phyloP scores from a whole-genome alignment of 2,888 invertebrate genomes.

The Leptopilina drosophilae region DNA sequence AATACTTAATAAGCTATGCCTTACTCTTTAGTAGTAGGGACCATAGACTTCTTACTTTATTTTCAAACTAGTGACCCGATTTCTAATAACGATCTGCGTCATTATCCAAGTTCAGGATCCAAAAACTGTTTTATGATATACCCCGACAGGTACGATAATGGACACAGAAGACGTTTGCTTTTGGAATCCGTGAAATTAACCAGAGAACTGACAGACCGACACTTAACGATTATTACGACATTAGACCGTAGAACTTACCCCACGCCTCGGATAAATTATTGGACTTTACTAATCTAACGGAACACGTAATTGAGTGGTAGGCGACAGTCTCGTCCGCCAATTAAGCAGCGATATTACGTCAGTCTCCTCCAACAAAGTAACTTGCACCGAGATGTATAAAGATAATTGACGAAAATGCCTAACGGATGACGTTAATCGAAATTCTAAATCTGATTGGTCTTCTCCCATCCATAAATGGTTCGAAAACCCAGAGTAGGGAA shows the following conservation, averaged over 20 bases:
- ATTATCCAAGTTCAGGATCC: not conserved
- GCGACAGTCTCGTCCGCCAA: slow-evolving; percentile 21
- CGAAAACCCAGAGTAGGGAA: too few species aligned
- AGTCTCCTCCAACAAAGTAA: slow-evolving; percentile 46
- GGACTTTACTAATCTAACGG: not conserved
- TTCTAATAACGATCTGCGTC: not conserved
- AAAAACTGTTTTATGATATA: not conserved
- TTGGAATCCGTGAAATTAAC: not conserved
- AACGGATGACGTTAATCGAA: not conserved
- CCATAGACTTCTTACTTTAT: not conserved
- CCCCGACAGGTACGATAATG: not conserved
- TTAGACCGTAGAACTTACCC: not conserved
- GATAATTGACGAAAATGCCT: slow-evolving; percentile 9
- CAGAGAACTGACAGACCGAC: not conserved
- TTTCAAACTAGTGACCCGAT: not conserved
- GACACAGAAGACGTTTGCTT: not conserved
- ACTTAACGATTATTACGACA: not conserved
- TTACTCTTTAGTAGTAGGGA: not conserved
- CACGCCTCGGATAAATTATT: not conserved
- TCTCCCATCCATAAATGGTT: not conserved
- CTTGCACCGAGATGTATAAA: not conserved
- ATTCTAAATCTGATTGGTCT: not conserved
- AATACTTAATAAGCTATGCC: not conserved
- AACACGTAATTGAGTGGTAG: not conserved
- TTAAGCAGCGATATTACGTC: slow-evolving; percentile 51